Base-by-base conservation (phyloP, 2,888 invertebrate species). In the Periphyllus acericola region DNA sequence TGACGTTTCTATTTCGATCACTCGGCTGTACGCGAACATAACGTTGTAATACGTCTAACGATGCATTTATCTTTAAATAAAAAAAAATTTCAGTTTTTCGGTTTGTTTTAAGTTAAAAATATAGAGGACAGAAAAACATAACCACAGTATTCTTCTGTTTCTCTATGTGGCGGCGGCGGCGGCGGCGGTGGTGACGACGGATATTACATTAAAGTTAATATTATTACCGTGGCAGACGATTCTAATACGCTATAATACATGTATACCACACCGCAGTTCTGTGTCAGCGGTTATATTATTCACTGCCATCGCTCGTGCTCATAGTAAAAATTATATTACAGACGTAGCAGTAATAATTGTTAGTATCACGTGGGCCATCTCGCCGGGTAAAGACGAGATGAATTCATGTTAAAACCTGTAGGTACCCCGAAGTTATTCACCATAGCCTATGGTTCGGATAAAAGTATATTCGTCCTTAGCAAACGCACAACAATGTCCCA, bases 221-320 rank as follows among this genome's bases (percentile, higher is more conserved):
- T 83, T 83, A 83, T 83, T 66, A 29, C 75, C 17, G 83, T 75
- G 83, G 66, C 75, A 83, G 83, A 83, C 75, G 75, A 83, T 66
- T 60, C 83, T 74, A 83, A 83, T 75, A 83, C 29, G 83, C 75
- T 55, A 66, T 74, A 19, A 72, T 83, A 83, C 74, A 68, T 82
- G 71, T 82, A 14, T 46, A 46, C 32, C 40, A 40, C 29, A 14
- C 21, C 60, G 29, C 29, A 75, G n/a, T 83, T 32, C 40, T 36
- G 75, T 83, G 84, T 84, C 75, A 76, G 66, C 76, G 76, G n/a
- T 76, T 76, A 76, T 74, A 79, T 79, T 83, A 83, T 83, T 83
- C 83, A 83, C 83, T 83, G 83, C 83, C 83, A 76, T 83, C 83
- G 75, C 75, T 83, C 75, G 75, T 83, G 40, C 83, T 83, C 75